phyloP scores from a whole-genome alignment of 2,888 invertebrate species.

The Zelleria hepariella region DNA sequence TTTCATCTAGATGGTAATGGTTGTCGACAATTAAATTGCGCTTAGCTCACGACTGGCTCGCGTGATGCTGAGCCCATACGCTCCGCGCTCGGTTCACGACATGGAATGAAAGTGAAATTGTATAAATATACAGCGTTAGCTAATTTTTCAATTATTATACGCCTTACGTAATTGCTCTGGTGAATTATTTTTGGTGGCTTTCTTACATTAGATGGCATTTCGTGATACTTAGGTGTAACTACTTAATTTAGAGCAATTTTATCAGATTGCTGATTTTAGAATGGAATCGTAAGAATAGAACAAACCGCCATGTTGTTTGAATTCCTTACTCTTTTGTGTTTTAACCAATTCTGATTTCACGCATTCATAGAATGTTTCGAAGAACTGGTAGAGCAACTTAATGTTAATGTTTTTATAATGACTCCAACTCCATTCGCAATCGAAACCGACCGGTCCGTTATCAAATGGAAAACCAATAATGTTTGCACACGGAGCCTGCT shows the following conservation, averaged over 20 bases:
- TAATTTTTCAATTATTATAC: slow-evolving; percentile 2
- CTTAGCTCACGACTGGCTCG: slow-evolving; percentile 19
- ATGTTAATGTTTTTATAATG: slow-evolving; percentile 4
- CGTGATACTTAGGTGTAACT: not conserved
- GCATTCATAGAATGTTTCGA: not conserved
- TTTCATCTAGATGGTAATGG: slow-evolving; percentile 24
- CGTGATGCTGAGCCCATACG: slow-evolving; percentile 28
- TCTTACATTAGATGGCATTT: not conserved
- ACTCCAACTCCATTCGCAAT: slow-evolving; percentile 1
- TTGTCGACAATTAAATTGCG: slow-evolving; percentile 37
- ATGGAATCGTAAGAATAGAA: not conserved
- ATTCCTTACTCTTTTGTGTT: not conserved
- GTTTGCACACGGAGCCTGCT: not conserved
- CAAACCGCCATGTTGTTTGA: not conserved
- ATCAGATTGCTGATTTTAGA: not conserved
- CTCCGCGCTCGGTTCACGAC: slow-evolving; percentile 24
- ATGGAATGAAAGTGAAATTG: slow-evolving; percentile 32
- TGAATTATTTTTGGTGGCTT: not conserved
- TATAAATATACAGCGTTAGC: not conserved
- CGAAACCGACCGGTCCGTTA: not conserved
- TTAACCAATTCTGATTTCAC: too few species aligned
- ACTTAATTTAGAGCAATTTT: not conserved
- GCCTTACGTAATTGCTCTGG: not conserved
- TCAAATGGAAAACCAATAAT: slow-evolving; percentile 1
- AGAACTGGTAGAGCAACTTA: not conserved